These are phyloP conservation scores for Eurois occulta DNA, from an alignment of 2,888 invertebrate genomes.

Conservation along the genomic window DNA sequence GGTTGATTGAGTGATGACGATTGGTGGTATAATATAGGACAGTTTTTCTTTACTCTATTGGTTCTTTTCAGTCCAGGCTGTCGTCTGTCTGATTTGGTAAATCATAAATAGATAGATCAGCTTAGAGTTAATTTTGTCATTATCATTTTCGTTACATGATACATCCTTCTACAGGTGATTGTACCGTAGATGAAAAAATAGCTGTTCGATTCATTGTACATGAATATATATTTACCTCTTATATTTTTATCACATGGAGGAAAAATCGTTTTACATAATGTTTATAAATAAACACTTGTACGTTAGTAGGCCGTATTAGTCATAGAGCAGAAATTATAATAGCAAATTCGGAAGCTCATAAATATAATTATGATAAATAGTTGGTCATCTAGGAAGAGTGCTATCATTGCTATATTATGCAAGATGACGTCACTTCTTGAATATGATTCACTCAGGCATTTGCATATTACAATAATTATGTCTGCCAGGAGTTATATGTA, in stretches of 20 bases:
- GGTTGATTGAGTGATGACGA: too few relatives aligned
- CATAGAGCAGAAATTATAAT: conserved; percentile 49
- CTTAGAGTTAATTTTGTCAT: not conserved
- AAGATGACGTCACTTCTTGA: conserved; percentile 47
- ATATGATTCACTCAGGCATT: conserved; percentile 44
- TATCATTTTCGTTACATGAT: not conserved
- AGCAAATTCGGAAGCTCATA: conserved; percentile 48
- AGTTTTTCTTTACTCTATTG: not conserved
- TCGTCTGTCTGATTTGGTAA: not conserved
- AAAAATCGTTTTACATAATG: conserved; percentile 26
- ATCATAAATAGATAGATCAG: not conserved
- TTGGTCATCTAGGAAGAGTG: conserved; percentile 42
- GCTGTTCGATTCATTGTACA: not conserved
- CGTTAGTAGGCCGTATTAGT: conserved; percentile 42
- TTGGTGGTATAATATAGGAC: not conserved
- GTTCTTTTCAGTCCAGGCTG: not conserved
- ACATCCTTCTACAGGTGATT: conserved; percentile 6
- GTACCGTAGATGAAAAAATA: conserved; percentile 12
- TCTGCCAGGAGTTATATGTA: not conserved
- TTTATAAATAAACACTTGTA: conserved; percentile 51
- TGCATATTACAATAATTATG: conserved; percentile 38
- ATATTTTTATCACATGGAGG: conserved; percentile 34
- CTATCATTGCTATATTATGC: conserved; percentile 29
- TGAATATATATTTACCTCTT: conserved; percentile 29
- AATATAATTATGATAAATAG: conserved; percentile 47